These are phyloP conservation scores for Metacarcinus magister DNA, from an alignment of 2,888 invertebrate species.

Conservation along the genomic window DNA sequence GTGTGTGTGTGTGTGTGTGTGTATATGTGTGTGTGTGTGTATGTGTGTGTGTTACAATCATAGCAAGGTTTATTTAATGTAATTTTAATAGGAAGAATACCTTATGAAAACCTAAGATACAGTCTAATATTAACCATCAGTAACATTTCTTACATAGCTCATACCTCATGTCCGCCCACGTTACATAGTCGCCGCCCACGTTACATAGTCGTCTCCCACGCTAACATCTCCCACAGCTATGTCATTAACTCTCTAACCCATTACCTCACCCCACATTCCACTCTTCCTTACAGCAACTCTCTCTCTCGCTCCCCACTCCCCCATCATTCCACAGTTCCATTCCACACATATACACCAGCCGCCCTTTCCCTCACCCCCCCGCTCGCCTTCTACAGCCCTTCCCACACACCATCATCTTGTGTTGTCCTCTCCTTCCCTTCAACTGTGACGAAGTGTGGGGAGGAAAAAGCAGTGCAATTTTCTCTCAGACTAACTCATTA, in stretches of 20 bases:
- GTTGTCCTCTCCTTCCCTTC: not conserved
- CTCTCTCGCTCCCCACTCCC: not conserved
- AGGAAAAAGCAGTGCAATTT: not conserved
- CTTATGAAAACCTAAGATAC: not conserved
- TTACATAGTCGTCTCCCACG: not conserved
- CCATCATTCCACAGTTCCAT: no score
- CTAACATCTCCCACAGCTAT: not conserved
- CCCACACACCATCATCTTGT: not conserved
- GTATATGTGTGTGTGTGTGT: not conserved
- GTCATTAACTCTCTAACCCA: not conserved
- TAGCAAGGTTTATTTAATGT: no score
- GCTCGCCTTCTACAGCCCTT: not conserved
- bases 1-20: not conserved
- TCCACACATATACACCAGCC: no score
- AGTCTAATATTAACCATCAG: no score
- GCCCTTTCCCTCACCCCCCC: no score
- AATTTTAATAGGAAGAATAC: not conserved
- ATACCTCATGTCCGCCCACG: no score
- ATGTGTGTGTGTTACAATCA: not conserved
- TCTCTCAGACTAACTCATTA: slow-evolving; percentile 6
- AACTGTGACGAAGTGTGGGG: not conserved
- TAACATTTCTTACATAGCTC: no score
- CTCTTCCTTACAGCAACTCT: not conserved
- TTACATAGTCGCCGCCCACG: not conserved
- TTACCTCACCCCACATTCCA: not conserved